Conservation (phyloP, 2,888 invertebrate genomes). For the Sialis lutaria region DNA sequence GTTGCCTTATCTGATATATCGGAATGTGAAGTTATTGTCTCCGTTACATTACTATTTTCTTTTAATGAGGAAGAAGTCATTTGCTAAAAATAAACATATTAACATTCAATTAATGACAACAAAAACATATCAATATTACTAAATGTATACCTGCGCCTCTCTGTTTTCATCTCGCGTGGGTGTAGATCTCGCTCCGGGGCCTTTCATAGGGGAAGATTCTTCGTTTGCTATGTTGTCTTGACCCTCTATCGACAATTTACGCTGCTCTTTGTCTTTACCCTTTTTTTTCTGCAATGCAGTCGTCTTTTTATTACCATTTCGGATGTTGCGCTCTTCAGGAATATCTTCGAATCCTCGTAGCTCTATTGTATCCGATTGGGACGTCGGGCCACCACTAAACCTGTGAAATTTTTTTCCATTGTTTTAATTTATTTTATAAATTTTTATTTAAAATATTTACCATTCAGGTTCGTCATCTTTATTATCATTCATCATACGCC, state of each 20-base stretch:
- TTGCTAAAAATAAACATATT: too few species aligned
- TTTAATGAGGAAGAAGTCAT: too few species aligned
- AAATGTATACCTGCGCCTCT: too few species aligned
- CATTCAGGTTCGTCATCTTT: slow-evolving; percentile 78
- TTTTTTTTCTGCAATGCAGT: slow-evolving; percentile 27
- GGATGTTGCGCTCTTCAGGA: slow-evolving; percentile 25
- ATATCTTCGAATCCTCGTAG: slow-evolving; percentile 77
- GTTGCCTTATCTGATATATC: too few species aligned
- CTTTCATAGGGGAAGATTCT: background rate
- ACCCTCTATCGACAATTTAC: slow-evolving; percentile 8
- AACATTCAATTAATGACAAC: too few species aligned
- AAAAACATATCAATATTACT: too few species aligned
- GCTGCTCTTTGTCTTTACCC: slow-evolving; percentile 23
- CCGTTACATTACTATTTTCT: too few species aligned
- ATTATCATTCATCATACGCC: slow-evolving; percentile 32
- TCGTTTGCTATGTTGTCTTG: background rate
- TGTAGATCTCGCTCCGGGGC: background rate
- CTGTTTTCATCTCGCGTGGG: background rate
- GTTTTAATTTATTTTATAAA: background rate
- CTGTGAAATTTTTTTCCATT: slow-evolving; percentile 15
- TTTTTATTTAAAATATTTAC: slow-evolving; percentile 23
- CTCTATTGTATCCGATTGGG: slow-evolving; percentile 84
- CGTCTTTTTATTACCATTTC: slow-evolving; percentile 22
- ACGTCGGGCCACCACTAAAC: slow-evolving; percentile 77
- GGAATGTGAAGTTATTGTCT: too few species aligned